Evolutionary conservation across 2,888 invertebrate genomes (phyloP).

Genomic region (Oscheius sp.): DNA sequence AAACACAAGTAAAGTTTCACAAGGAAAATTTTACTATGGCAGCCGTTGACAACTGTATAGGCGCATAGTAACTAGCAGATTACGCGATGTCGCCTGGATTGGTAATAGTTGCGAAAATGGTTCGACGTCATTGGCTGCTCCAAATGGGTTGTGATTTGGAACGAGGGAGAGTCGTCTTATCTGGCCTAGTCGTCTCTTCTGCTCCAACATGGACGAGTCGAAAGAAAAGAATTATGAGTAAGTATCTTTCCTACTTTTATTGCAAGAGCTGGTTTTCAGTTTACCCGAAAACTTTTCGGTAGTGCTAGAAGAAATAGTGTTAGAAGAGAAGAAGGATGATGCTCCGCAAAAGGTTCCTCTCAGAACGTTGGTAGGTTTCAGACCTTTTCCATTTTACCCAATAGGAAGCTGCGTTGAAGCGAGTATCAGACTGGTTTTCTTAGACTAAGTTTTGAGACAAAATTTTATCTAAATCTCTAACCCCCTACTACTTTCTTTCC

Average conservation of each 20-base stretch:
- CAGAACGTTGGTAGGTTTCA: slow-evolving; percentile 8
- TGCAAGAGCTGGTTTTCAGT: not conserved
- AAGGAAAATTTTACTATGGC: too few relatives aligned
- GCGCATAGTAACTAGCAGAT: too few relatives aligned
- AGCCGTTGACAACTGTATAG: too few relatives aligned
- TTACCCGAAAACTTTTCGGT: slow-evolving; percentile 8
- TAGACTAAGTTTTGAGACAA: too few relatives aligned
- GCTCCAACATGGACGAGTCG: slow-evolving; percentile 20
- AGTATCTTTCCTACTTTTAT: not conserved
- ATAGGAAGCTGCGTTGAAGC: not conserved
- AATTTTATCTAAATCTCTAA: too few relatives aligned
- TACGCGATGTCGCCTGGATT: too few relatives aligned
- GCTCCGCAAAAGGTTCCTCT: slow-evolving; percentile 21
- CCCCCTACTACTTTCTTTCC: too few relatives aligned
- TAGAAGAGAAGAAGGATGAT: slow-evolving; percentile 3
- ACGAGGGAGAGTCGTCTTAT: slow-evolving; percentile 20
- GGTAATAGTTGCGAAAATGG: too few relatives aligned
- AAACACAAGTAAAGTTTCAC: too few relatives aligned
- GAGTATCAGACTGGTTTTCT: too few relatives aligned
- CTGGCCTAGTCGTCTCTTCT: slow-evolving; percentile 20
- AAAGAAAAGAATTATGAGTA: too few relatives aligned
- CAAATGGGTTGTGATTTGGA: slow-evolving; percentile 12
- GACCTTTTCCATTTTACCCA: not conserved
- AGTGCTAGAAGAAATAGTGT: not conserved
- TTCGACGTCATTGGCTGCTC: not conserved